A percentile compares a stretch with the other conserved stretches of the same genome.
phyloP scores from a whole-genome alignment of 1,140 invertebrate genomes.

The Diorhabda sublineata region DNA sequence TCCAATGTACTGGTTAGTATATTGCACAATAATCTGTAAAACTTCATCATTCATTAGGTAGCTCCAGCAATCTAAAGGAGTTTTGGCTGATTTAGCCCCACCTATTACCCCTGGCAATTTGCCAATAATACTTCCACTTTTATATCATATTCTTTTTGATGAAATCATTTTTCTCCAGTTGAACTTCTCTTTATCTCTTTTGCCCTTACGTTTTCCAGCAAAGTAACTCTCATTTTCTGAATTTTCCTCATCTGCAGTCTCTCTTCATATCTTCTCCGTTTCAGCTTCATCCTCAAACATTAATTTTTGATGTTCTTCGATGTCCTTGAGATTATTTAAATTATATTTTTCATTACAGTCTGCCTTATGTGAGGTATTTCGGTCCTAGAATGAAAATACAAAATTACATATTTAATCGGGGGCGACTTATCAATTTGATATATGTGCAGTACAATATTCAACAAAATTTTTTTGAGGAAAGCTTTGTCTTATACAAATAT shows the following conservation, averaged over 20 bases:
- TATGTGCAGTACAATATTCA: too few relatives aligned
- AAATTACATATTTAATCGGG: too few relatives aligned
- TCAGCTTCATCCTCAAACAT: background rate
- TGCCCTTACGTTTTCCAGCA: slow-evolving; percentile 19
- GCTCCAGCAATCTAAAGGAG: slow-evolving; percentile 18
- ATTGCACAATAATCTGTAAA: background rate
- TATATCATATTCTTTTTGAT: slow-evolving; percentile 8
- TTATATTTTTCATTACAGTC: too few relatives aligned
- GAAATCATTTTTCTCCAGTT: background rate
- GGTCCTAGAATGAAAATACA: too few relatives aligned
- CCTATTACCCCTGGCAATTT: slow-evolving; percentile 7
- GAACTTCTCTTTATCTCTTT: background rate
- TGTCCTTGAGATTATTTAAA: background rate
- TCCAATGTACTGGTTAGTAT: slow-evolving; percentile 7
- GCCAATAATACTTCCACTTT: slow-evolving; percentile 8
- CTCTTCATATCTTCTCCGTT: slow-evolving; percentile 11
- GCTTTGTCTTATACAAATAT: too few relatives aligned
- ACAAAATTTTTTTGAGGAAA: too few relatives aligned
- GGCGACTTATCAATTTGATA: too few relatives aligned
- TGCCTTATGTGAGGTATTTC: too few relatives aligned
- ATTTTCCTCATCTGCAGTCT: background rate
- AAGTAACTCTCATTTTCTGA: background rate
- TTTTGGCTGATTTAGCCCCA: slow-evolving; percentile 6
- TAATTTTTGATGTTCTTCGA: background rate
- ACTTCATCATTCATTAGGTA: slow-evolving; percentile 17